Evolutionary conservation across 2,797 vertebrate species (phyloP).

Genomic region (Takifugu ocellatus): DNA sequence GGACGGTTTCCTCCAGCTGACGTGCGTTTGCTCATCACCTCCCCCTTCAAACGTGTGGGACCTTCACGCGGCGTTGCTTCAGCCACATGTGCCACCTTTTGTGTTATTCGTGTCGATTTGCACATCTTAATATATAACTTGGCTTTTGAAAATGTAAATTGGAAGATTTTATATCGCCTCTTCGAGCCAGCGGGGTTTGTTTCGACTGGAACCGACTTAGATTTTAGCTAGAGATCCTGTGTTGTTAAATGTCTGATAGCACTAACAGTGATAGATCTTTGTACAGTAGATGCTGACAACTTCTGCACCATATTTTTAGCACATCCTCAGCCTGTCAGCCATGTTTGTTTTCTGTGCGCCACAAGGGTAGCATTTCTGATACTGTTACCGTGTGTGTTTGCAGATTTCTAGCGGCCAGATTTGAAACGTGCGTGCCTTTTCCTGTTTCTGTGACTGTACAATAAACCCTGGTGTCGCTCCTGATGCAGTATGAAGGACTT

Average conservation of each 20-base stretch:
- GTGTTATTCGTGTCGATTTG: slow-evolving; percentile 68
- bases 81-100: not conserved
- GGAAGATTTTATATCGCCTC: slow-evolving; percentile 20
- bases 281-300: slow-evolving; percentile 8
- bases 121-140: slow-evolving; percentile 74
- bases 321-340: too few relatives aligned
- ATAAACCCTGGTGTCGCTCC: slow-evolving; percentile 31
- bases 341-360: too few relatives aligned
- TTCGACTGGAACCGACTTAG: slow-evolving; percentile 11
- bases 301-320: too few relatives aligned
- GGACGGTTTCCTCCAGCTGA: slow-evolving; percentile 6
- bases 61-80: too few relatives aligned
- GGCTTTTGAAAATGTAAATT: slow-evolving; percentile 40
- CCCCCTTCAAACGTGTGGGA: not conserved
- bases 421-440: slow-evolving; percentile 18
- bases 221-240: slow-evolving; percentile 18
- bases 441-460: slow-evolving; percentile 16
- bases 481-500: slow-evolving; percentile 1
- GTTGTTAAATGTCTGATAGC: slow-evolving; percentile 17
- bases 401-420: not conserved
- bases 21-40: not conserved
- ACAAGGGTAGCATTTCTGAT: too few relatives aligned
- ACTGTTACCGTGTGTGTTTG: too few relatives aligned
- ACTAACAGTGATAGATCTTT: slow-evolving; percentile 43
- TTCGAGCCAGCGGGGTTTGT: slow-evolving; percentile 5